A percentile compares a stretch with the other conserved stretches of the same genome.
These are phyloP conservation scores for Nycticorax nycticorax DNA, from an alignment of 2,113 vertebrate species.

Conservation along the genomic window DNA sequence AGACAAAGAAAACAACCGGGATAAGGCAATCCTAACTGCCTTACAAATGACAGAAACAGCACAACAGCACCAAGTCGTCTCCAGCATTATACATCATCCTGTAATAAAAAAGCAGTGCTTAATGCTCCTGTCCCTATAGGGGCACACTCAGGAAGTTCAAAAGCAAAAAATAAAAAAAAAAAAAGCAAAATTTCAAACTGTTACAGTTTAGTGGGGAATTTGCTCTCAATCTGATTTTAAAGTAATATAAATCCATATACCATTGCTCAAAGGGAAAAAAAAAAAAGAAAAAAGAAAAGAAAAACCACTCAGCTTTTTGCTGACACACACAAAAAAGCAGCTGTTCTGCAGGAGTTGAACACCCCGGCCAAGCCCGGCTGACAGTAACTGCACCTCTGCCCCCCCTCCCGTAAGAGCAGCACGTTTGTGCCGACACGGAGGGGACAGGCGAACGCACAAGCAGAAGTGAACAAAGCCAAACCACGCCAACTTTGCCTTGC, in stretches of 20 bases:
- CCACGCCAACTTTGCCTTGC: background rate
- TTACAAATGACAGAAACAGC: background rate
- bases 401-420: background rate
- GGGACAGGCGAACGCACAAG: background rate
- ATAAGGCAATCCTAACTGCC: background rate
- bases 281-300: no score
- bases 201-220: background rate
- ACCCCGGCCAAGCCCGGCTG: background rate
- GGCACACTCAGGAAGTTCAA: background rate
- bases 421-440: background rate
- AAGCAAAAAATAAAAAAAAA: background rate
- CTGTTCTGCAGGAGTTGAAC: background rate
- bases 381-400: background rate
- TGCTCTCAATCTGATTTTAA: background rate
- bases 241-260: background rate
- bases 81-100: background rate
- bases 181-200: background rate
- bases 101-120: background rate
- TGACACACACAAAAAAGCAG: slow-evolving; percentile 18
- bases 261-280: background rate
- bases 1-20: background rate
- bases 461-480: background rate
- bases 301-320: background rate
- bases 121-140: background rate
- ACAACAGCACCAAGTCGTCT: background rate